Evolutionary conservation across 2,797 vertebrate species (phyloP).

Genomic region (Enteromius mattozi): DNA sequence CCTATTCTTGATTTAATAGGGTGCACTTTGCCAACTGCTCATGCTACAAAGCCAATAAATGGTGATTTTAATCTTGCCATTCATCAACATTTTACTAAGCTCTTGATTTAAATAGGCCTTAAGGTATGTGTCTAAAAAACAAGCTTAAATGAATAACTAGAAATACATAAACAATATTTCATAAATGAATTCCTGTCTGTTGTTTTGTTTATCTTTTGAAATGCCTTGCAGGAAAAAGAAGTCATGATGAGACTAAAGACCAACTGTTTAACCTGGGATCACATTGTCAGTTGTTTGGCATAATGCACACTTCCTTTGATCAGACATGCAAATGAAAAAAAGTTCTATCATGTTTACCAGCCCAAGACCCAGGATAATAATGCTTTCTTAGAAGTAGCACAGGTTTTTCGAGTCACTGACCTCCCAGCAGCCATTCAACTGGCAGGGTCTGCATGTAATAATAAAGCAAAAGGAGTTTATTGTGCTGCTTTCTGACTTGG

Average conservation of each 20-base stretch:
- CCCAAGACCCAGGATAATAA: neutral
- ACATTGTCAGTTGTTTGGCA: constrained; percentile 2
- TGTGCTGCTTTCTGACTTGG: neutral
- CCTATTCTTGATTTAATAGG: neutral
- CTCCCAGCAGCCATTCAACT: neutral
- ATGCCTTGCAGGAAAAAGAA: neutral
- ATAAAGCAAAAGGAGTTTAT: neutral
- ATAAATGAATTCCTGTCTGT: neutral
- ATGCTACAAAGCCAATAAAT: neutral
- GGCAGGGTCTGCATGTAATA: neutral
- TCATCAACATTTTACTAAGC: neutral
- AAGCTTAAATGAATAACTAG: neutral
- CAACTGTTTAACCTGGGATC: neutral
- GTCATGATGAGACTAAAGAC: neutral
- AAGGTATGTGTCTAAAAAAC: neutral
- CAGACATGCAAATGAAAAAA: neutral
- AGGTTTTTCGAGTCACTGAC: neutral
- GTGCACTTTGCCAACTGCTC: neutral
- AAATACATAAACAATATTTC: neutral
- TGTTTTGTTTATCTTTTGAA: neutral
- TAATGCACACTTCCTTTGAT: constrained; percentile 15
- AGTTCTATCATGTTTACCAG: neutral
- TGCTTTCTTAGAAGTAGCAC: neutral
- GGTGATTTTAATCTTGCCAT: neutral
- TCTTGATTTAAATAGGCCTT: neutral